Conservation (phyloP, 2,888 invertebrate genomes). For the Crepidodera aurea region DNA sequence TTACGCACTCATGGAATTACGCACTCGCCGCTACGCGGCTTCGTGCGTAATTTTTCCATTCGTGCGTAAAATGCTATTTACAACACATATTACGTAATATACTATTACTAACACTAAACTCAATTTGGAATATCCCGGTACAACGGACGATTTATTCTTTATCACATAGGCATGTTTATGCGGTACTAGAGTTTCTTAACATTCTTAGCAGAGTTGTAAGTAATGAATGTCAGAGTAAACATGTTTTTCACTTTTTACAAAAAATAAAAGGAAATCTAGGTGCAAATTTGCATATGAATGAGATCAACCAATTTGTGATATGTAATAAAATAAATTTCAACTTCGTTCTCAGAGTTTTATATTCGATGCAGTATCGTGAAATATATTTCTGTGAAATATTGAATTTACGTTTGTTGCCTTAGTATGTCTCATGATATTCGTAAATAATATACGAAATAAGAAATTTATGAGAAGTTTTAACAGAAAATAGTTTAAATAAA, state of each 20-base stretch:
- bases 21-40: too few species aligned
- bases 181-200: too few species aligned
- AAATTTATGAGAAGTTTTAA: background rate
- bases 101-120: too few species aligned
- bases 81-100: too few species aligned
- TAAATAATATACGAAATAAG: background rate
- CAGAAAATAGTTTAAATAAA: background rate
- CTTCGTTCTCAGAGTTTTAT: slow-evolving; percentile 21
- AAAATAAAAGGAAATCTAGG: slow-evolving; percentile 19
- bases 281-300: slow-evolving; percentile 32
- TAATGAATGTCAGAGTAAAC: background rate
- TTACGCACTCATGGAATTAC: too few species aligned
- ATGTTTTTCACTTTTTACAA: background rate
- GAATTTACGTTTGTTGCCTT: slow-evolving; percentile 24
- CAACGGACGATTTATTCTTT: too few species aligned
- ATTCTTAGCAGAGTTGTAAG: too few species aligned
- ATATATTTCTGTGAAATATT: slow-evolving; percentile 29
- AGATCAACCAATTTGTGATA: slow-evolving; percentile 33
- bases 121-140: too few species aligned
- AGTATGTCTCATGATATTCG: background rate
- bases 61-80: too few species aligned
- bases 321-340: slow-evolving; percentile 34
- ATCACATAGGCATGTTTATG: too few species aligned
- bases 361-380: slow-evolving; percentile 21
- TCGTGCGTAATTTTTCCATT: too few species aligned